Percentiles rank a stretch among this genome's conserved stretches.
These are phyloP conservation scores for Drosophila rubida DNA, from an alignment of 2,888 invertebrate genomes.

Conservation along the genomic window DNA sequence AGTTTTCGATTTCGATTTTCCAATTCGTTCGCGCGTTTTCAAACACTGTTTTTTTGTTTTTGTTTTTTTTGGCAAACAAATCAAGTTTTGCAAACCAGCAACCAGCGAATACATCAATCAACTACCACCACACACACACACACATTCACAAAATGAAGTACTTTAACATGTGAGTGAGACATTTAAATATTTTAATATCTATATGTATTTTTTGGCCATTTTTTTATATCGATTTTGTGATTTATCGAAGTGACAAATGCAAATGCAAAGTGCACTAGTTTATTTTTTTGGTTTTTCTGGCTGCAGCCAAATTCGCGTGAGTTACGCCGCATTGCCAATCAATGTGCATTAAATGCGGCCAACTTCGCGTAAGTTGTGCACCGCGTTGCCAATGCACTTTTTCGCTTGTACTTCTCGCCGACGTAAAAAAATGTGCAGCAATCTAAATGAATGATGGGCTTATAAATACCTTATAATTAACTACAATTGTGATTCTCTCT, in stretches of 20 bases:
- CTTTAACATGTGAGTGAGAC: slow-evolving; percentile 82
- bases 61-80: slow-evolving; percentile 41
- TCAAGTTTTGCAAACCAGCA: slow-evolving; percentile 36
- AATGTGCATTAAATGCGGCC: neutral
- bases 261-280: neutral
- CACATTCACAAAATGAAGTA: slow-evolving; percentile 77
- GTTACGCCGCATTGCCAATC: slow-evolving; percentile 10
- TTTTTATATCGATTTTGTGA: slow-evolving; percentile 1
- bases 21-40: slow-evolving; percentile 55
- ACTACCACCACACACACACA: slow-evolving; percentile 27
- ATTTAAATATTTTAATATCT: slow-evolving; percentile 15
- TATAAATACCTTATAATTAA: neutral
- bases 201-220: slow-evolving; percentile 8
- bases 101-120: neutral
- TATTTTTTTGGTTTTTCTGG: neutral
- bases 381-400: slow-evolving; percentile 13
- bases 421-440: slow-evolving; percentile 26
- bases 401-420: slow-evolving; percentile 20
- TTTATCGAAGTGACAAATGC: slow-evolving; percentile 14
- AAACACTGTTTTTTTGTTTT: slow-evolving; percentile 21
- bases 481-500: neutral
- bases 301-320: slow-evolving; percentile 17
- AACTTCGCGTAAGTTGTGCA: slow-evolving; percentile 17
- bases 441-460: neutral
- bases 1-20: slow-evolving; percentile 9